Conservation (phyloP, 2,113 vertebrate genomes). For the Stercorarius parasiticus region DNA sequence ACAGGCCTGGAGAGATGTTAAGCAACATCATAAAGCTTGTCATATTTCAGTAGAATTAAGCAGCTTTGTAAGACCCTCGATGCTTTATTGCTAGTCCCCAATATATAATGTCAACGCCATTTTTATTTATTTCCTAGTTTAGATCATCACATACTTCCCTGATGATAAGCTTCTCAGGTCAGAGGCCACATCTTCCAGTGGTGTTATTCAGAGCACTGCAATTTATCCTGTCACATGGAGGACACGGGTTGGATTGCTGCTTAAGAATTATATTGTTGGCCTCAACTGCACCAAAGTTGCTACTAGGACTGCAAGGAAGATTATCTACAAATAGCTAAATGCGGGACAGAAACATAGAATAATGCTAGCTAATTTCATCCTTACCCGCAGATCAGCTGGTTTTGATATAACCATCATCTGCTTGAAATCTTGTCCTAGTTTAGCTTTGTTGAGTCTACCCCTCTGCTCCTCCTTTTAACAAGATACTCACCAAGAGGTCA, state of each 20-base stretch:
- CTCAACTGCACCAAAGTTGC: background rate
- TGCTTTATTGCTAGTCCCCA: background rate
- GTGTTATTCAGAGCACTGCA: background rate
- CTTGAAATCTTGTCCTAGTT: background rate
- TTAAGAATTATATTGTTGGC: background rate
- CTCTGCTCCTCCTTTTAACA: background rate
- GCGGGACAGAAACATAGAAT: background rate
- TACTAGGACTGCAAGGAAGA: background rate
- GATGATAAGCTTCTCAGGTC: background rate
- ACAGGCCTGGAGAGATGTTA: background rate
- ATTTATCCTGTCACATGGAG: background rate
- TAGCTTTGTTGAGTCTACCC: background rate
- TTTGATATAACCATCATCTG: background rate
- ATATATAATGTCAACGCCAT: background rate
- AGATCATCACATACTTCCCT: constrained; percentile 27
- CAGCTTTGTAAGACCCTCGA: background rate
- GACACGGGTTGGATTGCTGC: background rate
- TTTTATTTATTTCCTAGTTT: constrained; percentile 30
- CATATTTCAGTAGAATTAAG: background rate
- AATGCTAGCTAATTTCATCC: background rate
- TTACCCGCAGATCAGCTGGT: background rate
- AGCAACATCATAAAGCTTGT: background rate
- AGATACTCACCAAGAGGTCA: background rate
- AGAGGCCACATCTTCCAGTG: background rate
- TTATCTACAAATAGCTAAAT: background rate